Base-by-base conservation (phyloP, 2,113 vertebrate species). In the Ascaphus truei region DNA sequence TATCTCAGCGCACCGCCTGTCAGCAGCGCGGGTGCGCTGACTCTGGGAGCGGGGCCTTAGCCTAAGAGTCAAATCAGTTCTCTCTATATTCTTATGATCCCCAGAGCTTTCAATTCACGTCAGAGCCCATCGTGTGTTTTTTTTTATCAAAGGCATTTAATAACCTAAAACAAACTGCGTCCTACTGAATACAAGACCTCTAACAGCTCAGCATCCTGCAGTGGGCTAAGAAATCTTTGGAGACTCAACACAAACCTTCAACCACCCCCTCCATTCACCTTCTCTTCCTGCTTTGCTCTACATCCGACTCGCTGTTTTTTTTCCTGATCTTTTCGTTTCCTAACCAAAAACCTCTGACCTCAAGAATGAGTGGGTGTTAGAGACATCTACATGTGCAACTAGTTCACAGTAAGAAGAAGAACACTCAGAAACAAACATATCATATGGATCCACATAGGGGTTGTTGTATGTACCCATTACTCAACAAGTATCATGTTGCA, bases 141-240 rank as follows among this genome's bases (percentile, higher is more conserved):
- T 26, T 2, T 80, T 61, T 78, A 71, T 67, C 72, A 76, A 77
- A 79, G 73, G 4, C 72, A 73, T 23, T 58, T 31, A 77, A 60
- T 64, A 75, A 78, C 78, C 53, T 23, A 62, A 79, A 80, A 83
- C 56, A 83, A 81, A 76, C 76, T 45, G 26, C 67, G 71, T 26
- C 56, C 66, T 0, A 0, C 22, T n/a, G 34, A 27, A 20, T 76
- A 61, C 48, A 59, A 0, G 0, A 56, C 45, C 41, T 18, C 68
- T 43, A 1, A 64, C 73, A 23, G 7, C 73, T 74, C 31, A 30
- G 55, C 0, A 0, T 60, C 67, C 34, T 71, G 59, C 2, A 7
- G 33, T 22, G 12, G 48, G 48, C 22, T 18, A 20, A 7, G 26
- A 22, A 55, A 43, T 66, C 23, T 20, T 27, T 30, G 20, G 25